Percentiles rank a stretch among this genome's conserved stretches.
phyloP scores from a whole-genome alignment of 1,140 invertebrate species.

The Orussus abietinus region DNA sequence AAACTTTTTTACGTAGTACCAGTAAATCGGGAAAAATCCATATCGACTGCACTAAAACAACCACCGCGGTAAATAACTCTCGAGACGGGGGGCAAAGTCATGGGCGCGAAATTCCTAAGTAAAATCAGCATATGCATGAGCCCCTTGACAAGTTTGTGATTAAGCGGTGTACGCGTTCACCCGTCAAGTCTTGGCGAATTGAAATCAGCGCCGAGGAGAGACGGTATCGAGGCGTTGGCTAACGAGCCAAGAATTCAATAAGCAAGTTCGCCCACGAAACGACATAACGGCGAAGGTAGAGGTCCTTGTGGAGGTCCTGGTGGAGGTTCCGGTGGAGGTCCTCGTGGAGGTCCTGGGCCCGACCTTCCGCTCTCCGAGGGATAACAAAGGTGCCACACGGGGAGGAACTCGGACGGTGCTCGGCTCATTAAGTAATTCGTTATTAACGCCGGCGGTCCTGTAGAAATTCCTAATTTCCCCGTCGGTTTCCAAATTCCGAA shows the following conservation, averaged over 20 bases:
- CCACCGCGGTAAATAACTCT: too few species aligned
- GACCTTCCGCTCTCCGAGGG: background rate
- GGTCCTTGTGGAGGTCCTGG: too few species aligned
- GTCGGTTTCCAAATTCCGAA: too few species aligned
- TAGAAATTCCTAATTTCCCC: background rate
- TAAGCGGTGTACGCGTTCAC: background rate
- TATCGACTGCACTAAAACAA: too few species aligned
- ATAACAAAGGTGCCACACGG: background rate
- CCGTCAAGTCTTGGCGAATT: background rate
- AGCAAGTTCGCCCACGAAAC: background rate
- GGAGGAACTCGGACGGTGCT: background rate
- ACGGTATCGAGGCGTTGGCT: background rate
- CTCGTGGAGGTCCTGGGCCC: too few species aligned
- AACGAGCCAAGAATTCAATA: background rate
- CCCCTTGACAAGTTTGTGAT: too few species aligned
- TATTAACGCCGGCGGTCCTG: background rate
- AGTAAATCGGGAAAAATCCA: too few species aligned
- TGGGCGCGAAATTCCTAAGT: too few species aligned
- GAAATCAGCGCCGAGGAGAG: too few species aligned
- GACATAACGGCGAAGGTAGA: background rate
- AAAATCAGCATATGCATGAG: background rate
- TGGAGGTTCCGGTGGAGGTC: too few species aligned
- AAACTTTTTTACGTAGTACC: too few species aligned
- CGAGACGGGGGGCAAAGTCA: too few species aligned
- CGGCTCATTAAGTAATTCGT: background rate